Conservation (phyloP, 2,113 vertebrate species). For the Rostratula benghalensis region DNA sequence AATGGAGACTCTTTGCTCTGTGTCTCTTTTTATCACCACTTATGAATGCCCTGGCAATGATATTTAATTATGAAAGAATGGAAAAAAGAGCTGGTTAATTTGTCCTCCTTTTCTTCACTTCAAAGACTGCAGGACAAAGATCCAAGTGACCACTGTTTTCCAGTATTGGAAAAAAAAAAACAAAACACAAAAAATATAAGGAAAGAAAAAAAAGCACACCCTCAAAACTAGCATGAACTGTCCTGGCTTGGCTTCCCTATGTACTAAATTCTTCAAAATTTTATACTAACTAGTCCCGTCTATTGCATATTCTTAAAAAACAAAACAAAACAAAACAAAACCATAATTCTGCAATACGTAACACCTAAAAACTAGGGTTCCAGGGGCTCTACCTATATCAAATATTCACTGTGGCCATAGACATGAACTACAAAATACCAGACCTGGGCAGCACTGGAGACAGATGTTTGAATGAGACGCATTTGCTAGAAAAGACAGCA, state of each 20-base stretch:
- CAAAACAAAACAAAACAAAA: too few species aligned
- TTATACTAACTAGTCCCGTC: background rate
- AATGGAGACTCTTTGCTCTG: background rate
- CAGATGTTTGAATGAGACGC: background rate
- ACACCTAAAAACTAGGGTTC: background rate
- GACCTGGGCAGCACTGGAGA: background rate
- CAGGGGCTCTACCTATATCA: background rate
- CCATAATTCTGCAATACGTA: background rate
- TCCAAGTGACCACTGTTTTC: background rate
- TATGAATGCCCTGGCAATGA: background rate
- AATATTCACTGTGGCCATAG: background rate
- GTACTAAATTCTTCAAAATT: background rate
- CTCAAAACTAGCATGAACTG: rapidly evolving
- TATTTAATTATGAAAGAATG: background rate
- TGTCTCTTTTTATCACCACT: background rate
- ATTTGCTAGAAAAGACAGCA: background rate
- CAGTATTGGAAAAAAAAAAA: background rate
- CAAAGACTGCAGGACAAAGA: background rate
- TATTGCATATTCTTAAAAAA: background rate
- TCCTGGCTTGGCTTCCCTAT: background rate
- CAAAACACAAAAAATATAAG: background rate
- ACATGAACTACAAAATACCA: background rate
- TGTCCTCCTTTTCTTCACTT: background rate
- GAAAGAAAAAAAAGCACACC: background rate
- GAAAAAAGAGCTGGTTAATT: background rate